Evolutionary conservation across 2,888 invertebrate species (phyloP), one percentile per base, ranked within the genome.

Genomic region (Chymomyza amoena): DNA sequence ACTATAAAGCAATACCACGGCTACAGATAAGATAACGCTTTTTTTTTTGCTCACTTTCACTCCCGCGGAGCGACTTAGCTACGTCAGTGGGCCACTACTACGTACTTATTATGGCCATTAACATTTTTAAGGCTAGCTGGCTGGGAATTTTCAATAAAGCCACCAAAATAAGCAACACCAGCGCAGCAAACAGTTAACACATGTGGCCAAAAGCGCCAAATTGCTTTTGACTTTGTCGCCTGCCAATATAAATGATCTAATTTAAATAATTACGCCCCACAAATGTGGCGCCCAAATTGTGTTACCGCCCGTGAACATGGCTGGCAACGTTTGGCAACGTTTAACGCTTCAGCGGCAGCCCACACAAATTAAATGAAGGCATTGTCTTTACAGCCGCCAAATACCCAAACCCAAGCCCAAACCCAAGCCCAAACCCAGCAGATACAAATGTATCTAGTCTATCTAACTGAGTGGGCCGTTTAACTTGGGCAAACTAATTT

Each of bases 211-310:
- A 36, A 36, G 70, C 76, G 81, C 73, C 39, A 45, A 45, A 45
- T 45, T 45, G 39, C 39, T 45, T 45, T 45, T 36, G 36, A 36
- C 39, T 68, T 51, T 68, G 71, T 57, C 64, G 71, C 66, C 75
- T 66, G 77, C 76, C 78, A 80, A 85, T 86, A 88, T 82, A 89
- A 89, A 87, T 79, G 86, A 86, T 89, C 88, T 82, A 89, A 89
- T 89, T 88, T 82, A 83, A 89, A 89, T 89, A 88, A 89, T 87
- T 89, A 87, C 79, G 75, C 79, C 79, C 79, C 72, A 73, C 74
- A 76, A 72, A 79, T 79, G 73, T 71, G 75, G 71, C 70, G 69
- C 64, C 76, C 70, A 77, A 67, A 81, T 77, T 81, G 70, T 61
- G 70, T 71, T 70, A 64, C 52, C 61, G 68, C 64, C 65, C 76